Conservation (phyloP, 2,888 invertebrate species). For the Pomacea canaliculata region DNA sequence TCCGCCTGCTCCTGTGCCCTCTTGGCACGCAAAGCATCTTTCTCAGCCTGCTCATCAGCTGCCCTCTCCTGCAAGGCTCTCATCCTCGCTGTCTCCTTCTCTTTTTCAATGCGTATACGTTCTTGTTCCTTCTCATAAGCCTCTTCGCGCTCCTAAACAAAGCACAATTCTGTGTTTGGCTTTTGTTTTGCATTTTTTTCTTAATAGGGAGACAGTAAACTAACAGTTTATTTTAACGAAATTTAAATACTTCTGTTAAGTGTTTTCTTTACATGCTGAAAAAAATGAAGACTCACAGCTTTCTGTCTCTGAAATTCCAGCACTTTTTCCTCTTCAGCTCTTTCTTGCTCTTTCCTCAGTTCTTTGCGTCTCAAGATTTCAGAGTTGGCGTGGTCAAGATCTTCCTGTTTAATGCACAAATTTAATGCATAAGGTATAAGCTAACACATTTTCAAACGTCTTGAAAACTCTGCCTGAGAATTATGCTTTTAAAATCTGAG, state of each 20-base stretch:
- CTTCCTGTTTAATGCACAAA: conserved; percentile 45
- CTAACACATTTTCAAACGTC: background rate
- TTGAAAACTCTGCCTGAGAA: too few species aligned
- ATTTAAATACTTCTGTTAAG: too few species aligned
- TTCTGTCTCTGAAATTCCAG: conserved; percentile 68
- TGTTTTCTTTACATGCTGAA: too few species aligned
- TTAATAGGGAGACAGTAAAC: too few species aligned
- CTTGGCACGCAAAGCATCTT: conserved; percentile 68
- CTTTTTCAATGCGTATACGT: conserved; percentile 67
- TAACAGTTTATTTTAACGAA: too few species aligned
- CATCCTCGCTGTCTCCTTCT: conserved; percentile 67
- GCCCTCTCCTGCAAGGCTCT: conserved; percentile 68
- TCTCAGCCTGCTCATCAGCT: conserved; percentile 68
- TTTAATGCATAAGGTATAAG: too few species aligned
- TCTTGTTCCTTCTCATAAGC: conserved; percentile 67
- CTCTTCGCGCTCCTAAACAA: conserved; percentile 64
- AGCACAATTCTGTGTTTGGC: background rate
- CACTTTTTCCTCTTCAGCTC: conserved; percentile 66
- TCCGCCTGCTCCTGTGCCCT: conserved; percentile 69
- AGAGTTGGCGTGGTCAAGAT: conserved; percentile 67
- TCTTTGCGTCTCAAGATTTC: conserved; percentile 65
- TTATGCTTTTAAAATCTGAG: conserved; percentile 2
- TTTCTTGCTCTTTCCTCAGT: conserved; percentile 63
- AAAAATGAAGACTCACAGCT: conserved; percentile 61
- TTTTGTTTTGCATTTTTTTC: too few species aligned